A percentile compares a stretch with the other conserved stretches of the same genome.
phyloP scores from a whole-genome alignment of 2,113 vertebrate species.

The Silurus asotus region DNA sequence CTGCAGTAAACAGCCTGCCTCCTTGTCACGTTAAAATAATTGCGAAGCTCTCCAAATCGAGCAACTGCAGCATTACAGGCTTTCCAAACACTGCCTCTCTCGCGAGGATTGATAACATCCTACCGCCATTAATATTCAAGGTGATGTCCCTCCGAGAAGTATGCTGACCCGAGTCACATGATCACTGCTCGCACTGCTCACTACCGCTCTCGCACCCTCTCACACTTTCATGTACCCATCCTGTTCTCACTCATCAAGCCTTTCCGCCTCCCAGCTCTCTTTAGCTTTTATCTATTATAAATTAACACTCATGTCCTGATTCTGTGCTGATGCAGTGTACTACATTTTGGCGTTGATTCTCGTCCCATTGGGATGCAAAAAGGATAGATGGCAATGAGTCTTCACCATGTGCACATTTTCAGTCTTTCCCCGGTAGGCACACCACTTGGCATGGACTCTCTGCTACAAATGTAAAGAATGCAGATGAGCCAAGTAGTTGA shows the following conservation, averaged over 20 bases:
- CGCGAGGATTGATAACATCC: slow-evolving; percentile 43
- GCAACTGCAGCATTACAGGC: slow-evolving; percentile 37
- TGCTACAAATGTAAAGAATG: background rate
- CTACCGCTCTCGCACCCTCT: slow-evolving; percentile 8
- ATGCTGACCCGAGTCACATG: slow-evolving; percentile 34
- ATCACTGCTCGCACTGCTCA: slow-evolving; percentile 29
- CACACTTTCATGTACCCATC: background rate
- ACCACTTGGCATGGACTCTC: background rate
- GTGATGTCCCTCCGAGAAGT: slow-evolving; percentile 50
- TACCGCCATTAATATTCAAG: slow-evolving; percentile 56
- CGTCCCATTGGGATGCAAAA: background rate
- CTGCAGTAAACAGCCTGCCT: slow-evolving; percentile 40
- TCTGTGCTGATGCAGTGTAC: slow-evolving; percentile 48
- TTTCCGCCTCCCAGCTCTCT: slow-evolving; percentile 5
- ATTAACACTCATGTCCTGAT: slow-evolving; percentile 34
- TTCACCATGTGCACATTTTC: background rate
- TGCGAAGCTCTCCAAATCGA: slow-evolving; percentile 32
- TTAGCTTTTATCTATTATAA: background rate
- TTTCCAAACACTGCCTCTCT: slow-evolving; percentile 37
- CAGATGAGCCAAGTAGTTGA: background rate
- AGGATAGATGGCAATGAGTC: background rate
- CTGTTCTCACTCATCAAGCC: background rate
- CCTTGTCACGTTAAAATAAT: slow-evolving; percentile 51
- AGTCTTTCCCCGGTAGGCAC: background rate
- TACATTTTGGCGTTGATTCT: slow-evolving; percentile 34